A percentile compares a stretch with the other conserved stretches of the same genome.
These are phyloP conservation scores for Sapayoa aenigma DNA, from an alignment of 2,113 vertebrate genomes.

Conservation along the genomic window DNA sequence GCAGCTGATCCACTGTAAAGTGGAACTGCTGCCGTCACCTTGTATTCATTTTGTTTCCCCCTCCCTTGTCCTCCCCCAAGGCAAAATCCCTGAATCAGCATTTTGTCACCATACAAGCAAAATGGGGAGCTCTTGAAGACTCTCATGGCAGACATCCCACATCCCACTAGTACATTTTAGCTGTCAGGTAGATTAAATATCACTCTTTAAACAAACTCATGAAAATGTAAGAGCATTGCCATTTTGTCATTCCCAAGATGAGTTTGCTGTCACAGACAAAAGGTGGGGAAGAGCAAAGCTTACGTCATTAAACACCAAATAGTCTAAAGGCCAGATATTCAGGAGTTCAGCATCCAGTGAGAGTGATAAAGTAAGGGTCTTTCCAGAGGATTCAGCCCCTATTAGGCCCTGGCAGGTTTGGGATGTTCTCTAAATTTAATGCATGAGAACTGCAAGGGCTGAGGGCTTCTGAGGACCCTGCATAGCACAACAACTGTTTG, in stretches of 20 bases:
- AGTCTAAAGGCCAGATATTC: background rate
- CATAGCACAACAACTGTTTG: background rate
- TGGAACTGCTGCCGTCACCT: background rate
- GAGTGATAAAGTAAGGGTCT: background rate
- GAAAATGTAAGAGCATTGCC: conserved; percentile 12
- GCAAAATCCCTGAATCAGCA: conserved; percentile 30
- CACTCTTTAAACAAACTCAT: conserved; percentile 11
- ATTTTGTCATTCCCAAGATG: background rate
- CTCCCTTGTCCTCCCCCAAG: background rate
- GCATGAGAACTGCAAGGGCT: background rate
- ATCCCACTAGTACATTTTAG: background rate
- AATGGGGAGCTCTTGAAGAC: background rate
- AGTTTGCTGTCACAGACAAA: background rate
- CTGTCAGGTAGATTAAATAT: conserved; percentile 18
- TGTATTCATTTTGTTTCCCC: background rate
- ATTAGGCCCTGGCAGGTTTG: background rate
- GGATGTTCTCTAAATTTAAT: background rate
- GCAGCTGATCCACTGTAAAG: background rate
- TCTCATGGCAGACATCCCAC: conserved; percentile 1
- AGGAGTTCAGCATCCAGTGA: background rate
- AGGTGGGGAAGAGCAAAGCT: background rate
- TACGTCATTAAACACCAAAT: background rate
- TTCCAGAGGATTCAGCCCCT: background rate
- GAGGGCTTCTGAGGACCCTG: background rate
- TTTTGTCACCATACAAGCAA: background rate